Percentiles rank a stretch among this genome's conserved stretches.
Evolutionary conservation across 1,140 invertebrate species (phyloP).

Genomic region (Pollicipes pollicipes): DNA sequence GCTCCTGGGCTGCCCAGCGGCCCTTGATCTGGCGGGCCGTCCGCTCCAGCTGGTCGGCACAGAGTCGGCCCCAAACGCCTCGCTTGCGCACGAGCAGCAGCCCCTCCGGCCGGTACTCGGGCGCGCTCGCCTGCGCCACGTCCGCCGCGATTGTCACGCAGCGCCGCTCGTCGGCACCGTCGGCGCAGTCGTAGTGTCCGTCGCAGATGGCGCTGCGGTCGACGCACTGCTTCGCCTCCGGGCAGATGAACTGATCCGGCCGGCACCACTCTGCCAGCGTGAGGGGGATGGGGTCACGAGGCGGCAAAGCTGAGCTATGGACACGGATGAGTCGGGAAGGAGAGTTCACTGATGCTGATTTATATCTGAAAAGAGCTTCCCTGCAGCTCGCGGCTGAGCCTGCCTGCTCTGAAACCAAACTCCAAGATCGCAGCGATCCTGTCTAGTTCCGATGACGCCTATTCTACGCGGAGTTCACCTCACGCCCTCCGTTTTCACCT

Average conservation of each 20-base stretch:
- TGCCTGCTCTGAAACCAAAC: no score
- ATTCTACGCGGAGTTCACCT: no score
- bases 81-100: slow-evolving; percentile 52
- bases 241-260: not conserved
- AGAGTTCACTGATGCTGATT: no score
- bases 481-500: no score
- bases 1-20: slow-evolving; percentile 43
- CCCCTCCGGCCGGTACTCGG: slow-evolving; percentile 26
- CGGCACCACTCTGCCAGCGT: not conserved
- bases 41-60: slow-evolving; percentile 44
- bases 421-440: no score
- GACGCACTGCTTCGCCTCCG: not conserved
- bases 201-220: not conserved
- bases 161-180: not conserved
- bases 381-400: no score
- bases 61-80: slow-evolving; percentile 59
- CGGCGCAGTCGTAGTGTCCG: not conserved
- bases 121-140: not conserved
- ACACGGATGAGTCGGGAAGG: no score
- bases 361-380: no score
- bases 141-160: not conserved
- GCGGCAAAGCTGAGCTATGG: no score
- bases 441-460: no score
- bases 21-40: slow-evolving; percentile 34
- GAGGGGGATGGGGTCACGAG: no score